Conservation (phyloP, 2,797 vertebrate species). For the Philypnodon macrostomus region DNA sequence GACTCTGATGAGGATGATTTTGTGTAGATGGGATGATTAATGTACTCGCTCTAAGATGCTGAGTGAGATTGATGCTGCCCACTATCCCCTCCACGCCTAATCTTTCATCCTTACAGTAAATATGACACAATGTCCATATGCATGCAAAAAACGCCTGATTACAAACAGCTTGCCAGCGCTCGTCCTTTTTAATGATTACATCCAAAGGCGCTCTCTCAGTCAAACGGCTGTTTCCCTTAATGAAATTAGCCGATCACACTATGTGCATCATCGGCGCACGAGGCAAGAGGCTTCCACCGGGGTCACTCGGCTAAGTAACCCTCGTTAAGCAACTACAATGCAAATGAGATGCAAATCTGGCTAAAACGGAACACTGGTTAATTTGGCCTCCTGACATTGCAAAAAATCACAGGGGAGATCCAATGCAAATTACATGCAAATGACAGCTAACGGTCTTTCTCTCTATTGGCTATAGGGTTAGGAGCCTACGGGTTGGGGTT, state of each 20-base stretch:
- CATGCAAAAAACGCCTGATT: constrained; percentile 61
- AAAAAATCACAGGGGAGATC: constrained; percentile 70
- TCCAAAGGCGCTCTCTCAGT: constrained; percentile 62
- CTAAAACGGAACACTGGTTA: constrained; percentile 79
- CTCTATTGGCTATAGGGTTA: constrained; percentile 52
- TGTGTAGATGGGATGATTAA: constrained; percentile 73
- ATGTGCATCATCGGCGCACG: constrained; percentile 45
- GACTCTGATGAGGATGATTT: constrained; percentile 58
- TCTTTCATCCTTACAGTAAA: constrained; percentile 79
- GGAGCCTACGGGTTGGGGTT: constrained; percentile 42
- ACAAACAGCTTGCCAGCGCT: constrained; percentile 70
- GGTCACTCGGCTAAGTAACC: constrained; percentile 77
- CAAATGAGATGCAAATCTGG: constrained; percentile 79
- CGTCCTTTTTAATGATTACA: constrained; percentile 69
- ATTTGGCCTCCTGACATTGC: constrained; percentile 81
- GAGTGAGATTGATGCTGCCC: constrained; percentile 75
- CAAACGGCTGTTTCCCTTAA: constrained; percentile 62
- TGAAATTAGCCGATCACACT: constrained; percentile 64
- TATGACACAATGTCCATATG: constrained; percentile 74
- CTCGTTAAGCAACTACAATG: constrained; percentile 74
- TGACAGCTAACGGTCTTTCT: constrained; percentile 61
- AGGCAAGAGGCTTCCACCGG: constrained; percentile 40
- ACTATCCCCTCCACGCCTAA: constrained; percentile 62
- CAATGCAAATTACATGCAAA: constrained; percentile 81
- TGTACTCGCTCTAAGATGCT: constrained; percentile 63